Evolutionary conservation across 2,113 vertebrate species (phyloP).

Genomic region (Thunnus maccoyii): DNA sequence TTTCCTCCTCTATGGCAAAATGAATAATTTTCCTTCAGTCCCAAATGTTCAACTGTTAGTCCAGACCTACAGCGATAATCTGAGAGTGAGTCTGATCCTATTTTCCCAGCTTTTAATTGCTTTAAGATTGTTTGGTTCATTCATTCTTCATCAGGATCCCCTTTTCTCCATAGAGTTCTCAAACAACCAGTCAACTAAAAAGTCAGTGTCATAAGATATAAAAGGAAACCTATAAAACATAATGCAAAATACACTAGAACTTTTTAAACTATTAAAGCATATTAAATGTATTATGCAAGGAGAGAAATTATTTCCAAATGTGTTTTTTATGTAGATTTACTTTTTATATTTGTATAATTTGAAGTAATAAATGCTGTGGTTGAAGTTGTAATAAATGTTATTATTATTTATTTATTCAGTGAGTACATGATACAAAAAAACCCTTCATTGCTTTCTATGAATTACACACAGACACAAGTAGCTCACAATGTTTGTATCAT

Average conservation of each 20-base stretch:
- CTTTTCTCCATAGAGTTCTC: background rate
- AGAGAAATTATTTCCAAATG: too few species aligned
- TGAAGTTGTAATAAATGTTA: too few species aligned
- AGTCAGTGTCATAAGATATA: background rate
- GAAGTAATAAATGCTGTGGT: too few species aligned
- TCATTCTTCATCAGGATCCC: background rate
- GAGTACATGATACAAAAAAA: too few species aligned
- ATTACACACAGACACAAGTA: background rate
- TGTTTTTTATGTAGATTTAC: too few species aligned
- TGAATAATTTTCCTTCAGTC: slow-evolving; percentile 59
- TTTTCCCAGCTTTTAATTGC: background rate
- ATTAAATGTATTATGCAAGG: too few species aligned
- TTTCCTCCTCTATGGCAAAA: slow-evolving; percentile 54
- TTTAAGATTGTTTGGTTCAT: background rate
- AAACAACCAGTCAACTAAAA: background rate
- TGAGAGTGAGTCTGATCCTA: background rate
- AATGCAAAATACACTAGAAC: background rate
- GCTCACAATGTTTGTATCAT: slow-evolving; percentile 13
- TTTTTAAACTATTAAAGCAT: background rate
- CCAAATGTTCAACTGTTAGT: slow-evolving; percentile 6
- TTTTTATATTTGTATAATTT: too few species aligned
- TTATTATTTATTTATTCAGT: too few species aligned
- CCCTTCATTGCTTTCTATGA: too few species aligned
- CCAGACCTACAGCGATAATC: slow-evolving; percentile 37
- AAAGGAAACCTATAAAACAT: background rate